These are phyloP conservation scores for Agrotis segetum DNA, from an alignment of 2,888 invertebrate species.

Conservation along the genomic window DNA sequence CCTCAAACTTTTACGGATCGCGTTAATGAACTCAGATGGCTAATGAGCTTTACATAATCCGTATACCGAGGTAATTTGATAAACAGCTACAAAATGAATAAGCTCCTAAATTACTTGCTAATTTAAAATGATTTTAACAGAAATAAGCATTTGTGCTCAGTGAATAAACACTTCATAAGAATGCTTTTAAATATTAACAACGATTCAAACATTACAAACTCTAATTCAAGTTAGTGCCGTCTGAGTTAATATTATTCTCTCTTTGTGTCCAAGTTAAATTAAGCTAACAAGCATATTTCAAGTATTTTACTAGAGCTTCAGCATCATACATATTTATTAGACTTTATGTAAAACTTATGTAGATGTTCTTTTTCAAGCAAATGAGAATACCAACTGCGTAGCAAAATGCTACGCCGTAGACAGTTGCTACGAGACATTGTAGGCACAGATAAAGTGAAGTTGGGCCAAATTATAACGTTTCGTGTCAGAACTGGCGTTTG, in stretches of 20 bases:
- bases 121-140: slow-evolving; percentile 15
- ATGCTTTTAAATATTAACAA: slow-evolving; percentile 19
- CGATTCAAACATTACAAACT: slow-evolving; percentile 30
- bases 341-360: slow-evolving; percentile 55
- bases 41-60: slow-evolving; percentile 75
- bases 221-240: slow-evolving; percentile 35
- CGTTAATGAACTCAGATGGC: slow-evolving; percentile 75
- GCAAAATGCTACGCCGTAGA: slow-evolving; percentile 58
- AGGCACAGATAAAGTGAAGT: slow-evolving; percentile 45
- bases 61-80: slow-evolving; percentile 61
- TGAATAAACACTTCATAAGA: slow-evolving; percentile 8
- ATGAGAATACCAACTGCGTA: slow-evolving; percentile 45
- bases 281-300: slow-evolving; percentile 53
- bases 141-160: slow-evolving; percentile 3
- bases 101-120: slow-evolving; percentile 21
- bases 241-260: slow-evolving; percentile 18
- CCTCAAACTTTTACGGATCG: slow-evolving; percentile 69
- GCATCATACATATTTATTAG: slow-evolving; percentile 54
- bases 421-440: slow-evolving; percentile 54
- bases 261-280: slow-evolving; percentile 52
- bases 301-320: slow-evolving; percentile 39
- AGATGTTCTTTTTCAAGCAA: slow-evolving; percentile 50
- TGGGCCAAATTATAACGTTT: slow-evolving; percentile 54
- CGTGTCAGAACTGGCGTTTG: slow-evolving; percentile 51
- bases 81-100: slow-evolving; percentile 49